A percentile compares a stretch with the other conserved stretches of the same genome.
These are phyloP conservation scores for Drosophila meridionalis DNA, from an alignment of 2,888 invertebrate genomes.

Conservation along the genomic window DNA sequence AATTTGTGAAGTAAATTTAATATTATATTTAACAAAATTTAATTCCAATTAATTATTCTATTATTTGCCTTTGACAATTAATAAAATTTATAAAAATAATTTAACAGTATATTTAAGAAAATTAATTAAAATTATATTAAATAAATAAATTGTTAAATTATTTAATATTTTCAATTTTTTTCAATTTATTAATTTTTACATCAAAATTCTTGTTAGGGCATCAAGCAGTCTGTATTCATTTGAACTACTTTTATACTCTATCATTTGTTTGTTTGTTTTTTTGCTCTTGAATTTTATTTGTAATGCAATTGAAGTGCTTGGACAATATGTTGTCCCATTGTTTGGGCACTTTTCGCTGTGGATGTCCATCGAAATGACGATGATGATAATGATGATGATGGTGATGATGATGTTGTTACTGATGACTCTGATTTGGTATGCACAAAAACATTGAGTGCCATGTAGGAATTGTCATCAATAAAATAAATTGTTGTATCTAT, in stretches of 20 bases:
- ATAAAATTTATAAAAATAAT: neutral
- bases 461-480: slow-evolving; percentile 71
- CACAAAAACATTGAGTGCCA: slow-evolving; percentile 64
- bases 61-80: no score
- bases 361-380: slow-evolving; percentile 17
- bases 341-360: slow-evolving; percentile 39
- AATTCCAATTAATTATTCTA: no score
- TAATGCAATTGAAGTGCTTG: slow-evolving; percentile 65
- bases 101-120: no score
- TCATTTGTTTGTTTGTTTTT: slow-evolving; percentile 1
- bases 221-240: neutral
- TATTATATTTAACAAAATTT: no score
- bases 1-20: no score
- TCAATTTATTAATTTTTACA: neutral
- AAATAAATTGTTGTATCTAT: slow-evolving; percentile 61
- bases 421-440: slow-evolving; percentile 63
- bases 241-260: neutral
- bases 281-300: slow-evolving; percentile 30
- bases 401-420: slow-evolving; percentile 18
- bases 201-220: slow-evolving; percentile 21
- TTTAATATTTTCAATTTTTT: neutral
- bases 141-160: no score
- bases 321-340: slow-evolving; percentile 43
- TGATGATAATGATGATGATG: slow-evolving; percentile 12
- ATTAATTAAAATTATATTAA: no score